Evolutionary conservation across 1,140 invertebrate genomes (phyloP).

Genomic region (Trinorchestia longiramus): DNA sequence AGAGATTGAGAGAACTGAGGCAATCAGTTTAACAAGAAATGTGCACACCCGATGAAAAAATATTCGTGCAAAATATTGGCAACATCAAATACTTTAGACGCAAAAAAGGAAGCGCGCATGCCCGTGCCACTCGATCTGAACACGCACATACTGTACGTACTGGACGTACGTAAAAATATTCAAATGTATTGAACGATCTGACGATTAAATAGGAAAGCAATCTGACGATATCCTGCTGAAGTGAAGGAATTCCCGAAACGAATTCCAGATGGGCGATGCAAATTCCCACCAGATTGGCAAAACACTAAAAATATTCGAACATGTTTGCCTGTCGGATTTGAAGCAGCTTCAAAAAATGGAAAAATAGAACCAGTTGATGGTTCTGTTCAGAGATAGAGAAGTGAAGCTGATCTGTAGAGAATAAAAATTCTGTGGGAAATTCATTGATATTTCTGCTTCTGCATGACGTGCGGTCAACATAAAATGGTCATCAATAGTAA

Average conservation of each 20-base stretch:
- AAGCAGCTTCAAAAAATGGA: not conserved
- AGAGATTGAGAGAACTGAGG: not conserved
- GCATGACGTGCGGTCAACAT: no score
- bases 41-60: not conserved
- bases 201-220: not conserved
- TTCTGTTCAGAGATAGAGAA: not conserved
- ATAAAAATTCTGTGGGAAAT: not conserved
- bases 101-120: not conserved
- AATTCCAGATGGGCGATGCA: not conserved
- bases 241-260: not conserved
- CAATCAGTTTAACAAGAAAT: constrained; percentile 9
- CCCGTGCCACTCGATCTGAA: not conserved
- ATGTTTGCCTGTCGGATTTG: not conserved
- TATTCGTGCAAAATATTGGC: not conserved
- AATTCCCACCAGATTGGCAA: not conserved
- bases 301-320: not conserved
- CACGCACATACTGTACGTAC: not conserved
- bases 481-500: no score
- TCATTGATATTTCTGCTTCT: not conserved
- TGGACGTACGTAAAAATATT: not conserved
- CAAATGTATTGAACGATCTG: not conserved
- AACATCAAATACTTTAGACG: not conserved
- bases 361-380: constrained; percentile 1
- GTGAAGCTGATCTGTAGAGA: not conserved
- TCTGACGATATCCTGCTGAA: not conserved